Base-by-base conservation (phyloP, 2,113 vertebrate genomes). In the Thamnaconus septentrionalis region DNA sequence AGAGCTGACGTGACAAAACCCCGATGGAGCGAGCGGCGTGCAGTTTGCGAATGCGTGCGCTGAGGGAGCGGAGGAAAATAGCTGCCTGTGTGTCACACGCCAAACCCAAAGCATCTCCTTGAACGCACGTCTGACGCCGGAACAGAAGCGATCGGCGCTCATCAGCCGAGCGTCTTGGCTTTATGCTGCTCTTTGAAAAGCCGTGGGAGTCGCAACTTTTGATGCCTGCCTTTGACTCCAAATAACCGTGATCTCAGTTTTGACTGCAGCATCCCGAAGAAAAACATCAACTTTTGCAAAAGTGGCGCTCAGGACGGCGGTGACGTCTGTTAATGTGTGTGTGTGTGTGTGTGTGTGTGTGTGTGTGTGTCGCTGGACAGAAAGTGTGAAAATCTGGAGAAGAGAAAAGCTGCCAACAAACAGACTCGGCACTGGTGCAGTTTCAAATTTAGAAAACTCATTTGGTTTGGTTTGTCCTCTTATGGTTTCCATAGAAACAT, bases 1-100 rank as follows among this genome's bases (percentile, higher is more conserved):
- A 63, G 67, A 31, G 18, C 18, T 31, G 18, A 31, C 18, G 18
- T 31, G 18, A 31, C 18, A 31, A 31, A 31, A 31, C 18, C 18
- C 18, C 2, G 18, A 31, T 31, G 18, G 18, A 31, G 18, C 18
- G 18, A 31, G 18, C 18, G 2, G 18, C 18, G 18, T 31, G 18
- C 18, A 31, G 18, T 31, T 59, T 73, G 60, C 60, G 67, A 84
- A 81, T 66, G 44, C 7, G 59, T 64, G 70, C 41, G 71, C 62
- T 82, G 56, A 45, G 79, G 78, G 73, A 86, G 59, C 1, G 57
- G 70, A 77, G 72, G 18, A 67, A 86, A 85, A 85, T 66, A 82
- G 45, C 69, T 64, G 63, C 45, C 6, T 41, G 41, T 31, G 18
- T 70, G 69, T 71, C 82, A 81, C 73, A 65, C 62, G 64, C 53